Percentiles rank a stretch among this genome's conserved stretches.
phyloP scores from a whole-genome alignment of 2,797 vertebrate genomes.

The Spinibarbus caldwelli region DNA sequence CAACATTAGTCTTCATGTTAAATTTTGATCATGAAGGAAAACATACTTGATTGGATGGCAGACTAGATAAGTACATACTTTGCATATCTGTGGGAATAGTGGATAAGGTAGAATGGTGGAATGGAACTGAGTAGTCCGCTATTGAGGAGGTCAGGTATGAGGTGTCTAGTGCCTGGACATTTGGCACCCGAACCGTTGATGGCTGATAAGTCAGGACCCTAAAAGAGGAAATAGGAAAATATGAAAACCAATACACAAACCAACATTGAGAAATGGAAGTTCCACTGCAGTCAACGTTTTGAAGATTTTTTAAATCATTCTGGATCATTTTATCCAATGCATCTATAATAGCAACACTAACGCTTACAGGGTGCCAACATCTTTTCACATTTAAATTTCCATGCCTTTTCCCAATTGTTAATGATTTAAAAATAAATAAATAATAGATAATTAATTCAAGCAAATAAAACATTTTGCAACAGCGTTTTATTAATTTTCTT shows the following conservation, averaged over 20 bases:
- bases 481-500: too few species aligned
- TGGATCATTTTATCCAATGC: background rate
- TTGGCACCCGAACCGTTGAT: constrained; percentile 85
- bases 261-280: background rate
- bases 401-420: too few species aligned
- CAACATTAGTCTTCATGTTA: background rate
- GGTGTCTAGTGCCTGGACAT: constrained; percentile 83
- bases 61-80: constrained; percentile 78
- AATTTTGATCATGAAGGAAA: background rate
- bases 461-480: too few species aligned
- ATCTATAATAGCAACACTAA: too few species aligned
- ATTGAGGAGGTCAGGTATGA: constrained; percentile 87
- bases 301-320: background rate
- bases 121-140: constrained; percentile 91
- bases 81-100: constrained; percentile 91
- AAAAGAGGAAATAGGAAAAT: constrained; percentile 28
- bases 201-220: constrained; percentile 95
- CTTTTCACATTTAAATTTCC: too few species aligned
- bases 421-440: too few species aligned
- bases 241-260: background rate
- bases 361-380: too few species aligned
- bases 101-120: constrained; percentile 88
- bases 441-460: too few species aligned
- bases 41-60: background rate
- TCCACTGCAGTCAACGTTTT: background rate